These are phyloP conservation scores for Pseudocheirus occidentalis DNA, from an alignment of 2,797 vertebrate genomes.

Conservation along the genomic window DNA sequence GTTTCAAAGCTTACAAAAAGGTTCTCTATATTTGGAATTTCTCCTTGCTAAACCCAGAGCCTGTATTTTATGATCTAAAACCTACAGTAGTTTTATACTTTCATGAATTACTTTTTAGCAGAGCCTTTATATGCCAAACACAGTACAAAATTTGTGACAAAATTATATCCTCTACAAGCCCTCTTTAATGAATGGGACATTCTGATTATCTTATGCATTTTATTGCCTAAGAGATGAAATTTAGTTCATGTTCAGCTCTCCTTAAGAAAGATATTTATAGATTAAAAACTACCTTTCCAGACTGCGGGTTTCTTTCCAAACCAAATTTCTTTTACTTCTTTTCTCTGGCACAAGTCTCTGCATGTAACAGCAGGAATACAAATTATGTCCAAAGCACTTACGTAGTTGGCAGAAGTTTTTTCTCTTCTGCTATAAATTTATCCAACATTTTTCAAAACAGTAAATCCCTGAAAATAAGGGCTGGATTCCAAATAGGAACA, in stretches of 20 bases:
- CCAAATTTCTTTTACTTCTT: slow-evolving; percentile 62
- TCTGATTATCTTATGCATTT: slow-evolving; percentile 71
- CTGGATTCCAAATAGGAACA: slow-evolving; percentile 68
- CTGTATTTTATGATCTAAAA: slow-evolving; percentile 52
- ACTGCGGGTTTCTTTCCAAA: slow-evolving; percentile 68
- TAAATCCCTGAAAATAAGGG: slow-evolving; percentile 68
- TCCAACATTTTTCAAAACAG: slow-evolving; percentile 73
- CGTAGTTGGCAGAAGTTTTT: slow-evolving; percentile 68
- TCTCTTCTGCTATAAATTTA: slow-evolving; percentile 74
- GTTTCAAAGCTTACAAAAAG: background rate
- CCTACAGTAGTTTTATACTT: slow-evolving; percentile 31
- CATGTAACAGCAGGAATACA: slow-evolving; percentile 65
- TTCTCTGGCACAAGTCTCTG: slow-evolving; percentile 65
- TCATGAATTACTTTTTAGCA: slow-evolving; percentile 59
- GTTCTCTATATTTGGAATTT: background rate
- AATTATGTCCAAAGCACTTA: slow-evolving; percentile 72
- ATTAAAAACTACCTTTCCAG: slow-evolving; percentile 74
- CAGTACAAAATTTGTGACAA: slow-evolving; percentile 62
- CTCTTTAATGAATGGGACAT: slow-evolving; percentile 66
- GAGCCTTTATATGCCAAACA: slow-evolving; percentile 25
- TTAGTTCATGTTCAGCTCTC: slow-evolving; percentile 64
- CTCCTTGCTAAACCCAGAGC: background rate
- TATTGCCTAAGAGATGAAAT: slow-evolving; percentile 66
- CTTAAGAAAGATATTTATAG: slow-evolving; percentile 70
- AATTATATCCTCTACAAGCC: slow-evolving; percentile 42